Percentiles rank a stretch among this genome's conserved stretches.
Evolutionary conservation across 1,140 invertebrate genomes (phyloP).

Genomic region (Diabrotica undecimpunctata): DNA sequence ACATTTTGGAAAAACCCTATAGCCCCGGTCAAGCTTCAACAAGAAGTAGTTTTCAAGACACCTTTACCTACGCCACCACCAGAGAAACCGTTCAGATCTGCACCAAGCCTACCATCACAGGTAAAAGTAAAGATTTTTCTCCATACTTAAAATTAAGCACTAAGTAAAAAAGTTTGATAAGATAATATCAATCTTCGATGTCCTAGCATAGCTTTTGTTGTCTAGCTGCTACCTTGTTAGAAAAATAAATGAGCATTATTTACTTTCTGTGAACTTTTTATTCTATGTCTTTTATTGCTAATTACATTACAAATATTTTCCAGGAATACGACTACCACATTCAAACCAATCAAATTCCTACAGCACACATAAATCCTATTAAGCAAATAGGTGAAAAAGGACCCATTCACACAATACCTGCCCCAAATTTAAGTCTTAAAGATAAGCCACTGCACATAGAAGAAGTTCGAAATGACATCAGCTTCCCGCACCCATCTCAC

Average conservation of each 20-base stretch:
- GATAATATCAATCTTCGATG: no score
- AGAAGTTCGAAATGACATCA: slow-evolving; percentile 29
- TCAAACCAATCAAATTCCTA: slow-evolving; percentile 42
- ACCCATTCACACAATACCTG: slow-evolving; percentile 78
- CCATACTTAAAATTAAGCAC: no score
- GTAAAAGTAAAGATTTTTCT: slow-evolving; percentile 13
- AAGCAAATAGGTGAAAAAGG: slow-evolving; percentile 56
- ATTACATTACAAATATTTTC: neutral
- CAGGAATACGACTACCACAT: slow-evolving; percentile 42
- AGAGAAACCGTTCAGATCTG: slow-evolving; percentile 18
- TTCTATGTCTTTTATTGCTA: no score
- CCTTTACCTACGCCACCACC: slow-evolving; percentile 5
- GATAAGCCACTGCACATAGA: slow-evolving; percentile 37
- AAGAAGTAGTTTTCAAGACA: slow-evolving; percentile 12
- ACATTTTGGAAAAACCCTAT: slow-evolving; percentile 30
- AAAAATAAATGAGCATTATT: no score
- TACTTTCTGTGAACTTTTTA: no score
- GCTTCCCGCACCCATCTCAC: slow-evolving; percentile 13
- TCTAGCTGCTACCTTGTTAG: no score
- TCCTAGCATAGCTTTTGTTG: no score
- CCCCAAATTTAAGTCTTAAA: slow-evolving; percentile 64
- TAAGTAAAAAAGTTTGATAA: no score
- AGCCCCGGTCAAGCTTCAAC: slow-evolving; percentile 14
- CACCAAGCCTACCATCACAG: slow-evolving; percentile 7
- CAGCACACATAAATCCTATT: slow-evolving; percentile 35